Evolutionary conservation across 2,113 vertebrate genomes (phyloP), one percentile per base, ranked within the genome.

Genomic region (Dinomys branickii): DNA sequence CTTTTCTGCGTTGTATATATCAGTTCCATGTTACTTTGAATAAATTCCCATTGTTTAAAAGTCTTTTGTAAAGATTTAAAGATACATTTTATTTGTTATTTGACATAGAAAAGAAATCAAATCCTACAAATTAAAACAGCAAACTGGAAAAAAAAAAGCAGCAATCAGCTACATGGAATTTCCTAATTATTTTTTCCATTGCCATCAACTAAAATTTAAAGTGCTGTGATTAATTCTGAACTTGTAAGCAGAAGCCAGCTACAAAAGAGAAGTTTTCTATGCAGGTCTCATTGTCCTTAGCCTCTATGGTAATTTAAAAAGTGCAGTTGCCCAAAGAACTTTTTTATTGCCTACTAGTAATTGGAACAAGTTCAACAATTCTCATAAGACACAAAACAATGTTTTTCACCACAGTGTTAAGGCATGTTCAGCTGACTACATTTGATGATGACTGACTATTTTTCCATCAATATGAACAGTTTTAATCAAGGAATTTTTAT

Each of bases 331-430:
- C 88, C 91, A 95, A 44, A 95, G 47, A 41, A 56, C 80, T 71
- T 83, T 81, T 84, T 94, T 77, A 58, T 92, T 97, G 69, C 78
- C 56, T 61, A 94, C n/a, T 95, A 80, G 47, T 96, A 96, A 93
- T 59, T 97, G 90, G 88, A 96, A 90, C n/a, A 87, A n/a, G 16
- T 94, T 96, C 94, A 97, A 96, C 41, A 92, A 54, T 93, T 97
- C 61, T 97, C 88, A 2, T 84, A 94, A 96, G 85, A 94, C 20
- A 56, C 69, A 90, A 94, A 92, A 85, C n/a, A 81, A 56, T 75
- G 59, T 94, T 97, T 94, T 77, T 95, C 88, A 86, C 20, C n/a
- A 17, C 17, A 52, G 65, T 88, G 95, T 95, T 96, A 93, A 94
- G 92, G 96, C 91, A 94, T 93, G 91, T 88, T 95, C 77, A 90